Conservation (phyloP, 2,113 vertebrate species). For the Aptenodytes patagonicus region DNA sequence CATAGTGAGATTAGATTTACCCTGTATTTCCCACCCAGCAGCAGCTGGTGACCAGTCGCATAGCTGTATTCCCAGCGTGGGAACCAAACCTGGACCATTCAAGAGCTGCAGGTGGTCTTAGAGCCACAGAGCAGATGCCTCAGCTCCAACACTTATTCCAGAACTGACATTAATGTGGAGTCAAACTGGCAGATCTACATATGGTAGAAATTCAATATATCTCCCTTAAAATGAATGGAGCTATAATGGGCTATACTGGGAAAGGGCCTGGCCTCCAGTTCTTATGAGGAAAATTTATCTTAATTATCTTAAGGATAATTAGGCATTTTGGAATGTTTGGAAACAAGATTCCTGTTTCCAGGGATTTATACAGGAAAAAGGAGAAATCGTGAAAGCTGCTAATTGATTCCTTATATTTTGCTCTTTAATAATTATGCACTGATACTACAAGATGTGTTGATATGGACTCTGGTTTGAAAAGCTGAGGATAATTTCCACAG, state of each 20-base stretch:
- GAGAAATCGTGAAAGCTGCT: not conserved
- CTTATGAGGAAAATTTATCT: not conserved
- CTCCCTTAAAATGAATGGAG: not conserved
- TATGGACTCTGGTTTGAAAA: not conserved
- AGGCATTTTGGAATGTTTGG: not conserved
- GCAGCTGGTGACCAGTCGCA: not conserved
- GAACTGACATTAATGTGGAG: not conserved
- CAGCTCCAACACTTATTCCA: not conserved
- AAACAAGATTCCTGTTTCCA: not conserved
- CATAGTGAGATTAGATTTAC: not conserved
- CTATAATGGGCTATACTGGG: not conserved
- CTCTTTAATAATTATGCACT: not conserved
- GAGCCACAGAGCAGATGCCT: not conserved
- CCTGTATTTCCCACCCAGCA: not conserved
- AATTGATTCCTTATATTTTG: slow-evolving; percentile 1
- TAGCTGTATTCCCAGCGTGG: not conserved
- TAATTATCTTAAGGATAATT: not conserved
- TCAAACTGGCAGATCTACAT: not conserved
- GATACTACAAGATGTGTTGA: not conserved
- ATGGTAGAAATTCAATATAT: not conserved
- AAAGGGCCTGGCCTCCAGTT: not conserved
- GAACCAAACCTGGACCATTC: not conserved
- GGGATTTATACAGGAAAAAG: not conserved
- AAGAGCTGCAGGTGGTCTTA: not conserved
- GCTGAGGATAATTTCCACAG: not conserved